Conservation (phyloP, 1,140 invertebrate genomes). For the Cheumatopsyche charites region DNA sequence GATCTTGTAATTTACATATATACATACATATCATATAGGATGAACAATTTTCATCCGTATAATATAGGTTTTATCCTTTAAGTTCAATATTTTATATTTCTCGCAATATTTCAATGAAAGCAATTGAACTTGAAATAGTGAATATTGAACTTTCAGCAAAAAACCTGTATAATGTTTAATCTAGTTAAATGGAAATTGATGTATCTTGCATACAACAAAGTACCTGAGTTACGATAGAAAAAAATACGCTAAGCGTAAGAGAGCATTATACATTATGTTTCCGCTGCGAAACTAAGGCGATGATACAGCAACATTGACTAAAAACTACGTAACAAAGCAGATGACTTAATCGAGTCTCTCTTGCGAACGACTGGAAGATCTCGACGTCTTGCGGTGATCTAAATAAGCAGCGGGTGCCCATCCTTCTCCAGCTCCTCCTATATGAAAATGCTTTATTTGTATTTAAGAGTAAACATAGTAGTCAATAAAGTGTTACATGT, state of each 20-base stretch:
- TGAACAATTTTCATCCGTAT: too few species aligned
- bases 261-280: neutral
- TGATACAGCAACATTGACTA: constrained; percentile 33
- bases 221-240: constrained; percentile 9
- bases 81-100: too few species aligned
- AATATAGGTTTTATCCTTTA: too few species aligned
- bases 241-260: constrained; percentile 10
- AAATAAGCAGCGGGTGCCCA: constrained; percentile 95
- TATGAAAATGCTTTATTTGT: too few species aligned
- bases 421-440: constrained; percentile 76
- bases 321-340: constrained; percentile 12
- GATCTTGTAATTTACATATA: too few species aligned
- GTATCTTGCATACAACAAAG: constrained; percentile 10
- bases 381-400: constrained; percentile 78
- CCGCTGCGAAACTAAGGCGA: neutral
- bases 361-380: constrained; percentile 67
- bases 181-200: neutral
- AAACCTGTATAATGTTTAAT: too few species aligned
- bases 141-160: too few species aligned
- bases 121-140: too few species aligned
- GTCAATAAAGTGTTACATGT: too few species aligned
- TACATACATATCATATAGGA: too few species aligned
- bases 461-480: neutral
- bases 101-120: too few species aligned
- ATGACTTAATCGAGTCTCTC: constrained; percentile 56